Evolutionary conservation across 1,140 invertebrate species (phyloP), one percentile per base, ranked within the genome.

Genomic region (Adoxophyes honmai): DNA sequence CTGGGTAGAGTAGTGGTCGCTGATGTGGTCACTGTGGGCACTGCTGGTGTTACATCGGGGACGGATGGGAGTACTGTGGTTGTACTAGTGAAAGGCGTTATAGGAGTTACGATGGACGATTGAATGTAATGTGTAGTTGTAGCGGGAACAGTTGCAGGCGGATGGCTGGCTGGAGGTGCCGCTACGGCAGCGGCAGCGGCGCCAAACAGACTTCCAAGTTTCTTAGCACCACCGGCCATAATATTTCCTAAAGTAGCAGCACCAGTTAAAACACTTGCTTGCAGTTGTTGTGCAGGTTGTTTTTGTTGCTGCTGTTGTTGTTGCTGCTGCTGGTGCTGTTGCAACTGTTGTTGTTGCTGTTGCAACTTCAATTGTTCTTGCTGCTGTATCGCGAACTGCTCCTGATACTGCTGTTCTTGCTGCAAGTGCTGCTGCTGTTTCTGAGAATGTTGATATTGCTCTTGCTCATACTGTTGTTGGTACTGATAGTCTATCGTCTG

Each of bases 221-320:
- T 89, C 55, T 88, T 86, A 16, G 89, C 89, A 79, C 89, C 88
- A 63, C 87, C 90, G n/a, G 84, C 88, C 75, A 89, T 86, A 66
- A 89, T 67, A 28, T 80, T 87, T n/a, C 85, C 85, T 59, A 89
- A 81, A 38, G 83, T 89, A 39, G 85, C 86, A 54, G 78, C 88
- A 48, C 87, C 89, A n/a, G 86, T 88, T 14, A 89, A 52, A 55
- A 87, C 77, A 60, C 76, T 81, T 6, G 86, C 64, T 66, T 86
- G 84, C 10, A 88, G 55, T 64, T 88, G 86, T 66, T 82, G 84
- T 9, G 81, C 59, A 34, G 82, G 75, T 16, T 75, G 59, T 52
- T 79, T 74, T 55, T 75, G 70, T 62, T 81, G 75, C 36, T 73
- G 76, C 15, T 77, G 73, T 34, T 78, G 78, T 18, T 77, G 75